These are phyloP conservation scores for Abramis brama DNA, from an alignment of 2,113 vertebrate species.

Conservation along the genomic window DNA sequence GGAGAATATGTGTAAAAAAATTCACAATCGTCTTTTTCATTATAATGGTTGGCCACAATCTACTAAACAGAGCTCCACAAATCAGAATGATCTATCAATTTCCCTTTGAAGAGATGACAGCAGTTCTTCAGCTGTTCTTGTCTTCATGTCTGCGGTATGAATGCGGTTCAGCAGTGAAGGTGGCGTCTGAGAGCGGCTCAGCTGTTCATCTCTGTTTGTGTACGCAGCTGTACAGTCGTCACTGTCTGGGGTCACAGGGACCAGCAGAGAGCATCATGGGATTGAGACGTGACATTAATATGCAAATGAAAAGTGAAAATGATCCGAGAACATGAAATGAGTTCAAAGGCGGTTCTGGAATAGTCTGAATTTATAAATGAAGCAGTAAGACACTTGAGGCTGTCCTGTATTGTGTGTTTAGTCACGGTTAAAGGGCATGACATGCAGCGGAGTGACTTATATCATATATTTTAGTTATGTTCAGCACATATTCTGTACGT, in stretches of 20 bases:
- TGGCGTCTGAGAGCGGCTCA: too few species aligned
- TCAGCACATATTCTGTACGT: too few species aligned
- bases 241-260: conserved; percentile 1
- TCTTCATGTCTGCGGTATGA: background rate
- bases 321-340: background rate
- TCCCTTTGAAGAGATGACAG: background rate
- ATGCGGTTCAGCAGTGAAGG: background rate
- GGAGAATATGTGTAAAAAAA: too few species aligned
- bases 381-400: too few species aligned
- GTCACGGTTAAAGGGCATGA: too few species aligned
- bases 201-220: background rate
- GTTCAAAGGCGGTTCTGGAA: too few species aligned
- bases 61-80: background rate
- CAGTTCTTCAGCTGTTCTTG: conserved; percentile 29
- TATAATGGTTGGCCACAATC: background rate
- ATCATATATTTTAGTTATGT: too few species aligned
- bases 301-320: background rate
- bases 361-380: too few species aligned
- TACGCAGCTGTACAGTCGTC: conserved; percentile 29
- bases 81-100: background rate
- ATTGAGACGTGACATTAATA: background rate
- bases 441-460: too few species aligned
- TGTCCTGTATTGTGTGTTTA: too few species aligned
- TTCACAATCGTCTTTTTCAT: background rate
- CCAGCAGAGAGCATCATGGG: conserved; percentile 30